A percentile compares a stretch with the other conserved stretches of the same genome.
These are phyloP conservation scores for Lichenostomus cassidix DNA, from an alignment of 2,113 vertebrate genomes.

Conservation along the genomic window DNA sequence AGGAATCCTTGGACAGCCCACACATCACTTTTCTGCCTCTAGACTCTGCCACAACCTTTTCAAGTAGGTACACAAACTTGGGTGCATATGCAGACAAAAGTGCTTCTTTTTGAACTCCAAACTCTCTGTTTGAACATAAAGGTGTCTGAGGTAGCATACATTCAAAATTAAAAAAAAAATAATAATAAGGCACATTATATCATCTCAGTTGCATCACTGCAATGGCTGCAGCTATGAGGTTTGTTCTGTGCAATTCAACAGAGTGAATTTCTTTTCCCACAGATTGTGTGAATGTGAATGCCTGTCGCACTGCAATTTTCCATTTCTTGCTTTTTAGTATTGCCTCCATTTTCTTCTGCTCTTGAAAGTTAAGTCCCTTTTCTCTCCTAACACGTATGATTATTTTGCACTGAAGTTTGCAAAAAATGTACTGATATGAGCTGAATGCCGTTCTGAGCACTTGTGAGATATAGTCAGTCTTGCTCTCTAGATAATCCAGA, in stretches of 20 bases:
- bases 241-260: not conserved
- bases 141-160: not conserved
- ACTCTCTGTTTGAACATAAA: not conserved
- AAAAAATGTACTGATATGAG: not conserved
- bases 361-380: not conserved
- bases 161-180: not conserved
- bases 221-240: not conserved
- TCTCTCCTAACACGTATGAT: not conserved
- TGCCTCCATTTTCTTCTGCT: not conserved
- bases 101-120: not conserved
- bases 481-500: not conserved
- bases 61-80: not conserved
- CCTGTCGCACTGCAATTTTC: not conserved
- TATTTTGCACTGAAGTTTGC: not conserved
- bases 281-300: not conserved
- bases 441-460: not conserved
- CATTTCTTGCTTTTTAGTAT: not conserved
- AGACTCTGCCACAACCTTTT: not conserved
- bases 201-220: not conserved
- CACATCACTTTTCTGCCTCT: not conserved
- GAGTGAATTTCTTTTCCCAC: not conserved
- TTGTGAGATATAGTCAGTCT: not conserved
- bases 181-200: rapidly evolving
- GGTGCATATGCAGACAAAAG: not conserved
- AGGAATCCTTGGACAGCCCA: not conserved